Evolutionary conservation across 2,113 vertebrate genomes (phyloP).

Genomic region (Engystomops pustulosus): DNA sequence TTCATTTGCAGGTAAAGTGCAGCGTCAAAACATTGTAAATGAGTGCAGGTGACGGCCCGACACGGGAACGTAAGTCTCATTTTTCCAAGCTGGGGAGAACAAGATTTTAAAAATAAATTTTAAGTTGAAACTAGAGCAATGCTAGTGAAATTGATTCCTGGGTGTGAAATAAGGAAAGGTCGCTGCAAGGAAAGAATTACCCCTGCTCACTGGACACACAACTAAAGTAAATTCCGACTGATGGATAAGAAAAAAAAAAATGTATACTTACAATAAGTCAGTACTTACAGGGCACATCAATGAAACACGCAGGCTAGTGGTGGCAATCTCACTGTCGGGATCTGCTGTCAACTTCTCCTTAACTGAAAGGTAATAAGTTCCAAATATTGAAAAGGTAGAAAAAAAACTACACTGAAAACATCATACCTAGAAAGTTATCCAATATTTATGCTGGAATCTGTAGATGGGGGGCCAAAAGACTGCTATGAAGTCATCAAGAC

Average conservation of each 20-base stretch:
- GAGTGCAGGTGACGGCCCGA: conserved; percentile 93
- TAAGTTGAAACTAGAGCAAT: background rate
- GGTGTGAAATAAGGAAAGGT: no score
- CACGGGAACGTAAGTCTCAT: conserved; percentile 96
- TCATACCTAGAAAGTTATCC: no score
- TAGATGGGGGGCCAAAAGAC: no score
- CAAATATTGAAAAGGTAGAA: background rate
- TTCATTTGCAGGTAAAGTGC: conserved; percentile 99
- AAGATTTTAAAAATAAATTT: conserved; percentile 23
- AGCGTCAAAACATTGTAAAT: conserved; percentile 97
- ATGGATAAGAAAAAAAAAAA: background rate
- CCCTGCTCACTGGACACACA: background rate
- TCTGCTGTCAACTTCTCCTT: conserved; percentile 98
- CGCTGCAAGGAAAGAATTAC: no score
- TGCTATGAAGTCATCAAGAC: no score
- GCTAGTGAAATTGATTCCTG: no score
- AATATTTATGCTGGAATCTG: no score
- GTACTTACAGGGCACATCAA: conserved; percentile 96
- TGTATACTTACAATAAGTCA: background rate
- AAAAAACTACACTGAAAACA: no score
- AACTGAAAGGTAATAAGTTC: conserved; percentile 73
- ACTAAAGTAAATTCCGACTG: background rate
- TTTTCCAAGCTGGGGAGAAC: conserved; percentile 86
- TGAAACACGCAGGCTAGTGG: conserved; percentile 95
- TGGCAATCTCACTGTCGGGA: conserved; percentile 96